Evolutionary conservation across 2,113 vertebrate genomes (phyloP), one percentile per base, ranked within the genome.

Genomic region (Ochotona curzoniae): DNA sequence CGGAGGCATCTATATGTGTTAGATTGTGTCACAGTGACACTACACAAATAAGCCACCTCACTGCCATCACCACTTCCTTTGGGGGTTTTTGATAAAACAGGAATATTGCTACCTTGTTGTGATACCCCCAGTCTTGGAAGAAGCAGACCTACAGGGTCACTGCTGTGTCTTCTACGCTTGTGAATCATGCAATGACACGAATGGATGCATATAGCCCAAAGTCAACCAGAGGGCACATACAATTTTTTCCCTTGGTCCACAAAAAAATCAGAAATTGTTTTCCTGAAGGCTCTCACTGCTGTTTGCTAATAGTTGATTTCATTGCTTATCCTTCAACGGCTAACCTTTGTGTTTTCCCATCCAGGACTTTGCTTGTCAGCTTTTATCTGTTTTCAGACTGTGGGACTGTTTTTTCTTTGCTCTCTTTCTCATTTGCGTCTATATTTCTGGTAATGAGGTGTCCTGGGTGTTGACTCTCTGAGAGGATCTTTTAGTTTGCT

Each of bases 361-460:
- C 80, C 80, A 87, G 74, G 89, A 83, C 38, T 94, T 73, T 83
- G 26, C 69, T 92, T 64, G 51, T 60, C 66, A 74, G 76, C 92
- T 96, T 93, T 96, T 49, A 80, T 96, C 92, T 95, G 12, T 92
- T 96, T 70, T 92, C 54, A n/a, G 89, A n/a, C 92, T 73, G 61
- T 60, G 75, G 63, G 79, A 8, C 57, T 92, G 60, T 74, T 95
- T 83, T 74, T 90, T 94, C 88, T 81, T 85, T 88, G 38, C 32
- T 57, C 20, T 17, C 51, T 86, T 86, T 61, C 81, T 96, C 76
- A 92, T 96, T 96, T 97, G 88, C 86, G 54, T 95, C 71, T 89
- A 69, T 96, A 1, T 88, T 93, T 96, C 94, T 93, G 85, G 38
- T 96, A 96, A 97, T 96, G 96, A 97, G 97, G 97, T 96, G 69